Conservation (phyloP, 2,888 invertebrate genomes). For the Platycheirus rosarum region DNA sequence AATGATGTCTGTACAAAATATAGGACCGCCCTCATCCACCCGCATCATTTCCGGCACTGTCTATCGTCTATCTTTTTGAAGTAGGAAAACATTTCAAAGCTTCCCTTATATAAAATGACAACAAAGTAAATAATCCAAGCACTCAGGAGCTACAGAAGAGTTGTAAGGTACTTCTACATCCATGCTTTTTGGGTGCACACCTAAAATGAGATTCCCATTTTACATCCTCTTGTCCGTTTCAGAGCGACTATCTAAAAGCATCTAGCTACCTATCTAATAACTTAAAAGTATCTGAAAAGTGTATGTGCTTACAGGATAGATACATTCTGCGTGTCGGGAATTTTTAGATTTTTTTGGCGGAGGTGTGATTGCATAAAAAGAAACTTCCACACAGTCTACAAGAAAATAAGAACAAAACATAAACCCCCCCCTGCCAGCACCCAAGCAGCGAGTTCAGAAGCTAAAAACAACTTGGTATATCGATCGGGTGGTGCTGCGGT, state of each 20-base stretch:
- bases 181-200: slow-evolving; percentile 32
- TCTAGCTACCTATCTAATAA: slow-evolving; percentile 20
- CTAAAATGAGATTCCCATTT: slow-evolving; percentile 29
- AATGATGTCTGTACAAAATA: slow-evolving; percentile 24
- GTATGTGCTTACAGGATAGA: slow-evolving; percentile 7
- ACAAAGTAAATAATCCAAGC: slow-evolving; percentile 31
- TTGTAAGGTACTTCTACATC: slow-evolving; percentile 10
- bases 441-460: slow-evolving; percentile 22
- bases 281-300: slow-evolving; percentile 13
- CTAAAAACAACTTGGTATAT: slow-evolving; percentile 65
- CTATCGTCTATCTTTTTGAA: not conserved
- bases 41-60: too few relatives aligned
- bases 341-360: slow-evolving; percentile 8
- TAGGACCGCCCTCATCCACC: slow-evolving; percentile 20
- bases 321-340: slow-evolving; percentile 30
- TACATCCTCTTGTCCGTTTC: not conserved
- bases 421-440: not conserved
- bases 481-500: slow-evolving; percentile 60
- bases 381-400: slow-evolving; percentile 55
- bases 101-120: slow-evolving; percentile 25
- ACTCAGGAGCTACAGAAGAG: slow-evolving; percentile 4
- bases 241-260: not conserved
- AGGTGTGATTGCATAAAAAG: slow-evolving; percentile 71
- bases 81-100: slow-evolving; percentile 9
- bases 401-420: not conserved